phyloP scores from a whole-genome alignment of 2,113 vertebrate species.

The Myrmophylax atrothorax region DNA sequence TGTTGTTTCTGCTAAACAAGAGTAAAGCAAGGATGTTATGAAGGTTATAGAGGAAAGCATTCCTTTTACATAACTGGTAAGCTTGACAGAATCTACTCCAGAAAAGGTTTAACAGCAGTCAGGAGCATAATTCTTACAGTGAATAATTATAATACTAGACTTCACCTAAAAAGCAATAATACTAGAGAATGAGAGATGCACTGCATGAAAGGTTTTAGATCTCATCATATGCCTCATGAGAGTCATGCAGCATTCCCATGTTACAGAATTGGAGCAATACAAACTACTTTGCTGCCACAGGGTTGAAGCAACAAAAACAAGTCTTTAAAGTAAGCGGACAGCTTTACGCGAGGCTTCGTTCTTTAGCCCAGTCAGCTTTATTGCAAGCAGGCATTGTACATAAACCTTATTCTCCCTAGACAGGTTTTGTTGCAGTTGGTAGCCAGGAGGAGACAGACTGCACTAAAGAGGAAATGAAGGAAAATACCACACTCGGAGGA shows the following conservation, averaged over 20 bases:
- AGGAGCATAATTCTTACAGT: background rate
- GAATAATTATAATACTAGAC: background rate
- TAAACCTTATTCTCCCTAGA: background rate
- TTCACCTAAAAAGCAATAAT: background rate
- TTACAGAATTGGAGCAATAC: background rate
- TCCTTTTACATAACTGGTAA: background rate
- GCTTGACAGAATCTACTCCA: background rate
- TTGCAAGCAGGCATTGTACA: background rate
- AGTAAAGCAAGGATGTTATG: background rate
- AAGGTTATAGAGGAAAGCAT: background rate
- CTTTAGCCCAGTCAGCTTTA: background rate
- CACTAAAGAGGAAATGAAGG: slow-evolving; percentile 34
- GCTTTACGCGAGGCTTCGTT: background rate
- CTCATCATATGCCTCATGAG: accelerated
- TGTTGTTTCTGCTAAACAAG: background rate
- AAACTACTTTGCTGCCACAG: background rate
- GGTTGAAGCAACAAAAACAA: background rate
- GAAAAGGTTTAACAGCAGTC: background rate
- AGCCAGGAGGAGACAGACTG: background rate
- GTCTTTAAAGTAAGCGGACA: background rate
- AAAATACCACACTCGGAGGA: background rate
- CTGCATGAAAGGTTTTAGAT: background rate
- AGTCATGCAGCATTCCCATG: background rate
- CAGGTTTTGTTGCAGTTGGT: background rate
- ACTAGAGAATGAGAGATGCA: background rate